Base-by-base conservation (phyloP, 2,113 vertebrate species). In the Phoxinus phoxinus region DNA sequence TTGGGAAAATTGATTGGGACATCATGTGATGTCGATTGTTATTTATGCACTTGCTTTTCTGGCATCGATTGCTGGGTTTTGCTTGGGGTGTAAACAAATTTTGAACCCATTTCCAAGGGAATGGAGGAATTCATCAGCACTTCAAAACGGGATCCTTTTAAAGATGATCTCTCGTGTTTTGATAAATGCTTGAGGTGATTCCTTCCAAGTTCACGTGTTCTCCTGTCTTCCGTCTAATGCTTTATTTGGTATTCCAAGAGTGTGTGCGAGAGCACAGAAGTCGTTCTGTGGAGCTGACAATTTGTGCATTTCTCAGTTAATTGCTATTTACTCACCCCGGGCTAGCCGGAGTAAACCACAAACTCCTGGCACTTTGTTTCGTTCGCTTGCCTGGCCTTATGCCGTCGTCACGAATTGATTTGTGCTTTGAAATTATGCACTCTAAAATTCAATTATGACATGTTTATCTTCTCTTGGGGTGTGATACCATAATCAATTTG, bases 401-500 rank as follows among this genome's bases (percentile, higher is more conserved):
- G 37, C 87, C 84, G 89, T 86, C 67, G 87, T 90, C 87, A 87
- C 48, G 3, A 85, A 90, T 87, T 89, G 89, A 93, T 89, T 89
- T 89, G 85, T 51, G 84, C 88, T 84, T 88, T 27, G 72, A 88
- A 92, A 87, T 56, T 61, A 84, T 27, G 79, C 15, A 53, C 90
- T 86, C 85, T 81, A 79, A 85, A 90, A 48, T 30, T 80, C 80
- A 87, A 89, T 89, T 85, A 87, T 56, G 79, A 51, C 25, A 6
- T 56, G 73, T 89, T 85, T 44, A 46, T 69, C 86, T 53, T 58
- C 69, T 44, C 86, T 63, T 46, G 44, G 84, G 6, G 87, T 51
- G 56, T 82, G 86, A 89, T 87, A 84, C 87, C 88, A 89, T 92
- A 88, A 88, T 92, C 90, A 88, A 91, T 92, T 91, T 88, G 88